A percentile compares a stretch with the other conserved stretches of the same genome.
Conservation (phyloP, 2,797 vertebrate genomes). For the Dendrocincla tyrannina region DNA sequence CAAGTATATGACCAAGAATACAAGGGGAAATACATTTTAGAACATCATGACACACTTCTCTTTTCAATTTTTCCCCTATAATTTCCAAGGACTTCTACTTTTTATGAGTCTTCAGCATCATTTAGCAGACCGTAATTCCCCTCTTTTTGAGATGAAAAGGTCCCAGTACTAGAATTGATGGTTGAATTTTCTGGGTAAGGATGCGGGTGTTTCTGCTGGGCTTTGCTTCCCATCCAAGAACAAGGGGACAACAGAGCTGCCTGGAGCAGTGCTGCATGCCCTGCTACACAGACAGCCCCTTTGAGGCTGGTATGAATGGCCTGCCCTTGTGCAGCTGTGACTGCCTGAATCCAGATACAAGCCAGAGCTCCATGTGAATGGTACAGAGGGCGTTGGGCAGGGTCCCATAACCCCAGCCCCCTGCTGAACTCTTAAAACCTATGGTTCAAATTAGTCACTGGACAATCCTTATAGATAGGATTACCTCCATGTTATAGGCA, state of each 20-base stretch:
- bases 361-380: background rate
- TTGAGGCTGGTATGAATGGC: conserved; percentile 13
- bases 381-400: background rate
- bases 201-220: background rate
- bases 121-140: background rate
- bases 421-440: background rate
- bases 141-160: background rate
- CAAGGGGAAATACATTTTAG: background rate
- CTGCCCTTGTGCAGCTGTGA: background rate
- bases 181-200: background rate
- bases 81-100: background rate
- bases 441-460: background rate
- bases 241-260: background rate
- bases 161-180: background rate
- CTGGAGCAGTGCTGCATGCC: background rate
- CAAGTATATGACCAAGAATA: background rate
- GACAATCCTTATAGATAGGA: background rate
- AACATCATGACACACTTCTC: background rate
- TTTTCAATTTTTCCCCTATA: background rate
- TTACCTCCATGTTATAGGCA: background rate
- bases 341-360: background rate
- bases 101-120: background rate
- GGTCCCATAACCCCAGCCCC: background rate
- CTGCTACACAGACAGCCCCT: background rate
- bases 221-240: background rate